Evolutionary conservation across 2,797 vertebrate species (phyloP), one percentile per base, ranked within the genome.

Genomic region (Atherinosoma microstoma): DNA sequence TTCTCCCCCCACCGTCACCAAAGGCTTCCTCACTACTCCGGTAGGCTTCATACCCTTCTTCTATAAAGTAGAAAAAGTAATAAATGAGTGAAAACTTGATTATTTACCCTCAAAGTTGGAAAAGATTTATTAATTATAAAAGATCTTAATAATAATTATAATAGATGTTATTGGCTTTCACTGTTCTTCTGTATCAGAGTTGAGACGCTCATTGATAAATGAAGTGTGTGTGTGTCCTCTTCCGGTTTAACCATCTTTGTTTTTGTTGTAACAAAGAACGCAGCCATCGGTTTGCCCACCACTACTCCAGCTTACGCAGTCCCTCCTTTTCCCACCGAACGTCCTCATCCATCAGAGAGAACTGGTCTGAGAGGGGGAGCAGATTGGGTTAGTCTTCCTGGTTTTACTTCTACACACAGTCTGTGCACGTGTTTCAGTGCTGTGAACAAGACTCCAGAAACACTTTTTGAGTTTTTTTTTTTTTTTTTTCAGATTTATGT

Each of bases 1-100:
- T 82, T 79, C 66, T 58, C 75, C 3, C 70, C 84, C 27, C 79
- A 65, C 4, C 57, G 64, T 2, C 79, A 67, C 13, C 70, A 59
- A 35, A 72, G 58, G 13, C 71, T 74, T 24, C 79, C 10, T 0
- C 72, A 24, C 3, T 66, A 71, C 53, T 5, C 71, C 80, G 90
- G 92, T 78, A 63, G n/a, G 10, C 0, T 27, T 36, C 35, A 34
- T 34, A 16, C 24, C 22, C 13, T 15, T 40, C 13, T 15, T 42
- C 40, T 6, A 42, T 40, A 15, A 40, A 40, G 13, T 15, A 15
- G 38, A 40, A 13, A 15, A 40, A 13, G 12, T 15, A 15, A 40
- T 2, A 36, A 13, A 40, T 4, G 12, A 40, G 12, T 15, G 38
- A 40, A 32, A 32, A 32, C 32, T 32, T 32, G 32, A 32, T 4